Evolutionary conservation across 2,797 vertebrate genomes (phyloP), one percentile per base, ranked within the genome.

Genomic region (Lagocephalus sceleratus): DNA sequence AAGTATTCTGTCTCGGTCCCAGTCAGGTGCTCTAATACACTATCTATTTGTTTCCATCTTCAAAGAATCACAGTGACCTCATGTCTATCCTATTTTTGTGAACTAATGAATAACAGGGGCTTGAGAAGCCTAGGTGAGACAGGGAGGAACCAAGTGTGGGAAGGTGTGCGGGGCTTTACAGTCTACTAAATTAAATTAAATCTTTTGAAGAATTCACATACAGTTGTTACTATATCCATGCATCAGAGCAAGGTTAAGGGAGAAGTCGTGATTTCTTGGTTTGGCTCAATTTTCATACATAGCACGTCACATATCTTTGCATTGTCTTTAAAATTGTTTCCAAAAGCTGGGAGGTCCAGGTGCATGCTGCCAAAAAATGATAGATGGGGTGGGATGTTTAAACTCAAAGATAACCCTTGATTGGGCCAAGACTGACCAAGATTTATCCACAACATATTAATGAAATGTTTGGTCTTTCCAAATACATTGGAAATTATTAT

Each of bases 61-160:
- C 80, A 83, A 84, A 88, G 83, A 68, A 19, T 39, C 57, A 50
- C 67, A 80, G 78, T 89, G 85, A 89, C 88, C 85, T 90, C 85
- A 90, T 82, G 85, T 90, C 87, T 89, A 78, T 78, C 77, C 74
- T 77, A 57, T 73, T 84, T 85, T 87, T 86, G 80, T 85, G 85
- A 88, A 85, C 85, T 82, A 85, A 87, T 89, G 86, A 87, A 78
- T 87, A 85, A 88, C 87, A 79, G 80, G 63, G 73, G 68, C 74
- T 75, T 63, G 73, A 57, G 73, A 65, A 65, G 68, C 67, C 43
- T 60, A 38, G 40, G 57, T 26, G 26, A 79, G 71, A 67, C 58
- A 44, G 44, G 53, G 63, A 51, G 49, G 45, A 60, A n/a, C 16
- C 21, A 0, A 54, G 25, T 50, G 40, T 55, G 49, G 47, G 53